Percentiles rank a stretch among this genome's conserved stretches.
Evolutionary conservation across 37 sponge, comb jelly and placozoan genomes (phyloP).

Genomic region (Amphimedon queenslandica): DNA sequence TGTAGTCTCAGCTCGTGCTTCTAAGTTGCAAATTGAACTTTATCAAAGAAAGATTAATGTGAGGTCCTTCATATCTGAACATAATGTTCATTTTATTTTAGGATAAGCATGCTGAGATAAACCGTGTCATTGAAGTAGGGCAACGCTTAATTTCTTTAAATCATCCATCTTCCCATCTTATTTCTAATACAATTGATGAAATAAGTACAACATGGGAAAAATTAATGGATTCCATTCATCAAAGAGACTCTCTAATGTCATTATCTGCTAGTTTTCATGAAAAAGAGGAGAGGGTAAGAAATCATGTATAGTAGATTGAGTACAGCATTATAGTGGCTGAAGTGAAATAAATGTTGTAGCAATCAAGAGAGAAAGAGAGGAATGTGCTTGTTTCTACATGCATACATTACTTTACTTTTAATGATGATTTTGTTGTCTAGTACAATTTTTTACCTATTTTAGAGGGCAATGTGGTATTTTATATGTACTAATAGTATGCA

Average conservation of each 20-base stretch:
- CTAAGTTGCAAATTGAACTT: not conserved
- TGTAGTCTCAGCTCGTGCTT: not conserved
- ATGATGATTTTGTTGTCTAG: no score
- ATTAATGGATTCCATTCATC: slow-evolving; percentile 15
- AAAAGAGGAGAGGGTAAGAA: slow-evolving; percentile 39
- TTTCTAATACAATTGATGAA: not conserved
- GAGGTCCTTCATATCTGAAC: not conserved
- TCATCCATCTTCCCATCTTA: slow-evolving; percentile 42
- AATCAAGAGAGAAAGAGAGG: no score
- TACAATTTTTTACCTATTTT: no score
- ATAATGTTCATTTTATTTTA: not conserved
- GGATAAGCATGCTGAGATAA: slow-evolving; percentile 32
- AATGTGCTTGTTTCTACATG: no score
- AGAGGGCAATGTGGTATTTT: no score
- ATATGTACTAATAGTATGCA: no score
- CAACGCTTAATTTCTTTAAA: slow-evolving; percentile 35
- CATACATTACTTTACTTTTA: no score
- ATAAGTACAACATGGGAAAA: slow-evolving; percentile 31
- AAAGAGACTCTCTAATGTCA: slow-evolving; percentile 18
- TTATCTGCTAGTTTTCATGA: slow-evolving; percentile 44
- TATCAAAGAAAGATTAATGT: not conserved
- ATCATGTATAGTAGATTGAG: no score
- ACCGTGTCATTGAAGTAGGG: slow-evolving; percentile 28
- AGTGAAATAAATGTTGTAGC: no score
- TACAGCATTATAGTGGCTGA: no score